Evolutionary conservation across 2,888 invertebrate genomes (phyloP).

Genomic region (Caenorhabditis auriculariae): DNA sequence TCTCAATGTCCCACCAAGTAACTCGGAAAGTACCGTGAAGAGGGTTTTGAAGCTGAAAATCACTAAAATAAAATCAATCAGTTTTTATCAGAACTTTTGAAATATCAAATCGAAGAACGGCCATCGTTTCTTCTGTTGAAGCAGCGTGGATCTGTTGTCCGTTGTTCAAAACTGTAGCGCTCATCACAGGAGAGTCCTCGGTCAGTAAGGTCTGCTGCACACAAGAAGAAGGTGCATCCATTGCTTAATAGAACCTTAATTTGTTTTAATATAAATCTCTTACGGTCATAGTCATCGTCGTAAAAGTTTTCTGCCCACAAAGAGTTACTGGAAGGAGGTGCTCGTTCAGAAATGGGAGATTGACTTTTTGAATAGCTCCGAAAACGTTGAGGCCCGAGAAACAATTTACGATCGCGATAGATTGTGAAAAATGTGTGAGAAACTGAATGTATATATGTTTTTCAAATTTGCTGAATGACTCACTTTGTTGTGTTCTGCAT

Average conservation of each 20-base stretch:
- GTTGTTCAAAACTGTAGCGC: constrained; percentile 17
- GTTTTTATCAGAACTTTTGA: too few relatives aligned
- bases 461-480: background rate
- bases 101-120: constrained; percentile 6
- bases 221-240: constrained; percentile 12
- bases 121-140: background rate
- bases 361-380: constrained; percentile 13
- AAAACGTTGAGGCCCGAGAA: constrained; percentile 20
- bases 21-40: constrained; percentile 32
- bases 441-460: constrained; percentile 4
- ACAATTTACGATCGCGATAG: constrained; percentile 32
- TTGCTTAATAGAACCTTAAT: too few relatives aligned
- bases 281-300: too few relatives aligned
- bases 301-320: too few relatives aligned
- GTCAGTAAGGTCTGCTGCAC: constrained; percentile 11
- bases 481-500: constrained; percentile 3
- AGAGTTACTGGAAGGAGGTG: too few relatives aligned
- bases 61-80: too few relatives aligned
- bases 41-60: constrained; percentile 26
- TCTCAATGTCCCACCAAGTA: constrained; percentile 30
- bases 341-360: too few relatives aligned
- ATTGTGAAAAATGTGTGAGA: constrained; percentile 38
- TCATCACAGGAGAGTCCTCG: constrained; percentile 16
- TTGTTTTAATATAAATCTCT: too few relatives aligned
- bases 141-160: background rate